Percentiles rank a stretch among this genome's conserved stretches.
Evolutionary conservation across 2,113 vertebrate genomes (phyloP).

Genomic region (Syrrhaptes paradoxus): DNA sequence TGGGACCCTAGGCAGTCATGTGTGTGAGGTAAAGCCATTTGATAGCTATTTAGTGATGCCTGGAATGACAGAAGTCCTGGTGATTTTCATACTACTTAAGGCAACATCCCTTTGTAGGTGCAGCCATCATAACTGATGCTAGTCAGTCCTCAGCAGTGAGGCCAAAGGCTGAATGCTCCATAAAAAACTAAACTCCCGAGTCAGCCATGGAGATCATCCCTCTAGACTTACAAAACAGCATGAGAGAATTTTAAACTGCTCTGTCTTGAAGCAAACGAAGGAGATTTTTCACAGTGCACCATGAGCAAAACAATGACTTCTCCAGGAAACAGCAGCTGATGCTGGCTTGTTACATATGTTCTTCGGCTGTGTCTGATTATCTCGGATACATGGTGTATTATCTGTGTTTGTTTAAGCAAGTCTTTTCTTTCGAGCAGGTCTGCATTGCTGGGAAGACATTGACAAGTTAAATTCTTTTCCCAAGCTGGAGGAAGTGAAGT

Average conservation of each 20-base stretch:
- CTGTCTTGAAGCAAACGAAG: neutral
- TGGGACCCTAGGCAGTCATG: neutral
- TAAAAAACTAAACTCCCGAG: neutral
- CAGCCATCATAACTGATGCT: neutral
- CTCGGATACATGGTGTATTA: neutral
- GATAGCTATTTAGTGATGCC: neutral
- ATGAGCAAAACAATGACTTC: neutral
- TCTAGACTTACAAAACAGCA: neutral
- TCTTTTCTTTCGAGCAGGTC: slow-evolving; percentile 79
- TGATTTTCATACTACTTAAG: neutral
- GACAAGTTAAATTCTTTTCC: slow-evolving; percentile 93
- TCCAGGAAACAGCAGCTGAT: neutral
- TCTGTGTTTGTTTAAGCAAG: slow-evolving; percentile 29
- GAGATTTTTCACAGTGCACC: neutral
- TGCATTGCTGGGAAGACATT: slow-evolving; percentile 92
- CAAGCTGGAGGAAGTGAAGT: slow-evolving; percentile 90
- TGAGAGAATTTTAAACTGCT: neutral
- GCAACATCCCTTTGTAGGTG: neutral
- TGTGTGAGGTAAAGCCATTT: neutral
- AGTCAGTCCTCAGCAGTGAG: neutral
- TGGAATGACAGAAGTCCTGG: neutral
- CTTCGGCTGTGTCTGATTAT: neutral
- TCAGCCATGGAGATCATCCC: neutral
- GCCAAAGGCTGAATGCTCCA: neutral
- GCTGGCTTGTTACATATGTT: neutral